Conservation (phyloP, 1,140 invertebrate genomes). For the Oryzaephilus surinamensis region DNA sequence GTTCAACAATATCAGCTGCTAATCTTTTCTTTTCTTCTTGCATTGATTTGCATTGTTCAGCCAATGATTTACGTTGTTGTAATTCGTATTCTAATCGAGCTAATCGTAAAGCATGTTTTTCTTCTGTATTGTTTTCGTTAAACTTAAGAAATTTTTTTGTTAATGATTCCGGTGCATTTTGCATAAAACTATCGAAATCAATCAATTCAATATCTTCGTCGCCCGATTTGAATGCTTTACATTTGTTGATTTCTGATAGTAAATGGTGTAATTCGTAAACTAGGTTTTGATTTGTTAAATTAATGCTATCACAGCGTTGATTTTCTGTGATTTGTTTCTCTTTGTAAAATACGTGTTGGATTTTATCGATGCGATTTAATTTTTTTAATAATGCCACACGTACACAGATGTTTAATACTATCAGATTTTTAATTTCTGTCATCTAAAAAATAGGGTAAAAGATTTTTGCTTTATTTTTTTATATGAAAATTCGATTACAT, state of each 20-base stretch:
- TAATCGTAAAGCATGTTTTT: constrained; percentile 65
- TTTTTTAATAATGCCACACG: constrained; percentile 75
- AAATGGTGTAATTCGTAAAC: constrained; percentile 90
- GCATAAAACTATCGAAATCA: constrained; percentile 73
- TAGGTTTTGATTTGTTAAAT: constrained; percentile 89
- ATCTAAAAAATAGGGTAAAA: constrained; percentile 5
- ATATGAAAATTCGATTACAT: constrained; percentile 5
- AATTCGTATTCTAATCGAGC: constrained; percentile 88
- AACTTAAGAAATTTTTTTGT: constrained; percentile 27
- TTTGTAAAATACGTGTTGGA: constrained; percentile 66
- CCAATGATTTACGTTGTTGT: constrained; percentile 74
- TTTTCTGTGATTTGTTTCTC: constrained; percentile 72
- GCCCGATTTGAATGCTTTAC: constrained; percentile 86
- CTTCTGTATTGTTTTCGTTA: constrained; percentile 16
- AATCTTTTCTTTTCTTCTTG: constrained; percentile 61
- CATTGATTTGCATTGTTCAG: constrained; percentile 64
- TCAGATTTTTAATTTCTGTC: constrained; percentile 36
- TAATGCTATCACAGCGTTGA: constrained; percentile 77
- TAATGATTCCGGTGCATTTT: constrained; percentile 58
- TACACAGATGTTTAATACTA: constrained; percentile 54
- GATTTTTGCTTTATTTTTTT: neutral
- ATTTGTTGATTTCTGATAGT: constrained; percentile 87
- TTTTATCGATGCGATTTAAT: constrained; percentile 82
- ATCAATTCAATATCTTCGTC: constrained; percentile 89
- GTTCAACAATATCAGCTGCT: constrained; percentile 59